Percentiles rank a stretch among this genome's conserved stretches.
phyloP scores from a whole-genome alignment of 2,888 invertebrate species.

The Scaptomyza parva region DNA sequence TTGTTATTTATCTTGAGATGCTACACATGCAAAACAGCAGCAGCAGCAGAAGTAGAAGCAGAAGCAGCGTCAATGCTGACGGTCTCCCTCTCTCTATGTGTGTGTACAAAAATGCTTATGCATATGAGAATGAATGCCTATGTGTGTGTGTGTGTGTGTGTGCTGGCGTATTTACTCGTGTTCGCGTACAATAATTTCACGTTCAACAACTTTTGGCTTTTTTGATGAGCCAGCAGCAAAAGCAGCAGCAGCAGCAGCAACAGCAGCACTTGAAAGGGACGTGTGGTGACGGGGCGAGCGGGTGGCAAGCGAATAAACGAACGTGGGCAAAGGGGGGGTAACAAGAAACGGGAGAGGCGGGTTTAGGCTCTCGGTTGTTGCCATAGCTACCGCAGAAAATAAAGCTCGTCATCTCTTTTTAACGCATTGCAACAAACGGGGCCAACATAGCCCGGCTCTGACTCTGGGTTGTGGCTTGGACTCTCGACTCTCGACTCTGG shows the following conservation, averaged over 20 bases:
- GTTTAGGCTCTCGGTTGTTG: constrained; percentile 51
- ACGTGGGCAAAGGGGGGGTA: not conserved
- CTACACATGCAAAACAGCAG: constrained; percentile 68
- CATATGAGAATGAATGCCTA: constrained; percentile 7
- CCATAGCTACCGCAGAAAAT: constrained; percentile 70
- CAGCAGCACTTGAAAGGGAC: constrained; percentile 63
- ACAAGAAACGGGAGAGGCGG: not conserved
- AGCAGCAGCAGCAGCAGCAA: constrained; percentile 20
- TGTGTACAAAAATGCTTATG: constrained; percentile 60
- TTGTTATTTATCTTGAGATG: constrained; percentile 72
- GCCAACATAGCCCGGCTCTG: constrained; percentile 26
- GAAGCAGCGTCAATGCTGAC: constrained; percentile 49
- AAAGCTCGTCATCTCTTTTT: constrained; percentile 65
- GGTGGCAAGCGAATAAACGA: constrained; percentile 24
- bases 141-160: constrained; percentile 33
- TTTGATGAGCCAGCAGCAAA: constrained; percentile 73
- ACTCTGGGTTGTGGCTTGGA: too few species aligned
- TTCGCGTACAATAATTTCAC: constrained; percentile 78
- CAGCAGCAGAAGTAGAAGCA: constrained; percentile 35
- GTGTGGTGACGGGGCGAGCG: constrained; percentile 16
- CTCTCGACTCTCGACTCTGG: constrained; percentile 4
- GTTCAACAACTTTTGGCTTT: constrained; percentile 79
- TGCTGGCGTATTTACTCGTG: constrained; percentile 72
- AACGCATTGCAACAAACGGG: constrained; percentile 52
- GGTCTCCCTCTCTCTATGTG: constrained; percentile 32